phyloP scores from a whole-genome alignment of 2,797 vertebrate species.

The Hipposideros larvatus region DNA sequence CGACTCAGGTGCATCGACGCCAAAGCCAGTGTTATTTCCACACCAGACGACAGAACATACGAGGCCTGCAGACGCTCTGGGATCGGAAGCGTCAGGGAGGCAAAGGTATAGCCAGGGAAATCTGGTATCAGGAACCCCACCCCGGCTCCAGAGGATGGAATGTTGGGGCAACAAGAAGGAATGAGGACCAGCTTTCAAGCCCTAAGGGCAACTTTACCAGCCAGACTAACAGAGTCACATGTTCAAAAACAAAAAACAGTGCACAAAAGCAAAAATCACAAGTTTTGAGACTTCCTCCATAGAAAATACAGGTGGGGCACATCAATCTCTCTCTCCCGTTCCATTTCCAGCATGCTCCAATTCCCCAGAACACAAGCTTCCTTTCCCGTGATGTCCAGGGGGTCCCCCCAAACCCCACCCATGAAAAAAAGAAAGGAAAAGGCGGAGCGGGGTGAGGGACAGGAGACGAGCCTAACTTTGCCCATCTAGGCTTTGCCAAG shows the following conservation, averaged over 20 bases:
- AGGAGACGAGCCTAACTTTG: neutral
- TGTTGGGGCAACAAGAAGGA: neutral
- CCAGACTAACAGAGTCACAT: neutral
- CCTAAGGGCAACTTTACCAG: neutral
- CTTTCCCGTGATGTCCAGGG: neutral
- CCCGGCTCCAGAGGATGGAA: neutral
- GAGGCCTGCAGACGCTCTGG: neutral
- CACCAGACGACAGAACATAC: accelerated
- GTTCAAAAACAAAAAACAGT: neutral
- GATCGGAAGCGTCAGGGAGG: neutral
- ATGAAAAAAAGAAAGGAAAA: neutral
- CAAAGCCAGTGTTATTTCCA: no score
- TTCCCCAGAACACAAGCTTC: neutral
- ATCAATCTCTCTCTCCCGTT: neutral
- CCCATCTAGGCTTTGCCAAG: neutral
- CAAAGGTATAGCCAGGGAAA: neutral
- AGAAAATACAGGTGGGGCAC: accelerated
- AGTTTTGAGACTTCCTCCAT: neutral
- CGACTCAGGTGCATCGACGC: accelerated
- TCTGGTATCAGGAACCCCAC: neutral
- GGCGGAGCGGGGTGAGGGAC: accelerated
- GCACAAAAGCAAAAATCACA: neutral
- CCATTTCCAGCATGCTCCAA: neutral
- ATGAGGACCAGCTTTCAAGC: neutral
- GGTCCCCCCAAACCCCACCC: neutral